These are phyloP conservation scores for Formicarius rufipectus DNA, from an alignment of 2,113 vertebrate genomes.

Conservation along the genomic window DNA sequence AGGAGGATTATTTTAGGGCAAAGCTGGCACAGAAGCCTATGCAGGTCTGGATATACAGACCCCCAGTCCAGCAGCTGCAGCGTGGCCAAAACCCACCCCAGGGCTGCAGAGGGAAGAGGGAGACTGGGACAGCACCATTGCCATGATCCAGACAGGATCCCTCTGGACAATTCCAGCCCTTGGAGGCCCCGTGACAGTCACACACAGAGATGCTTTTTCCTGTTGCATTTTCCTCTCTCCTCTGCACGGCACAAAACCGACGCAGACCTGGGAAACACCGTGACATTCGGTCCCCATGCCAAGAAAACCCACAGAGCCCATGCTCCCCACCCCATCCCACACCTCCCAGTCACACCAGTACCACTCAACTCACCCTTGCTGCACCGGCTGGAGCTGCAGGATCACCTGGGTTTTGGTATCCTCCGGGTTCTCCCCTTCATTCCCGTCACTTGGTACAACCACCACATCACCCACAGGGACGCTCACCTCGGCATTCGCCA, in stretches of 20 bases:
- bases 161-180: background rate
- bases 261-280: background rate
- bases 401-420: conserved; percentile 89
- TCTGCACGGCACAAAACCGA: accelerated
- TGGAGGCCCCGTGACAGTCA: accelerated
- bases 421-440: conserved; percentile 83
- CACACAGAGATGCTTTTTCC: background rate
- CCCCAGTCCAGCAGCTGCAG: background rate
- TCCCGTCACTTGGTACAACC: conserved; percentile 83
- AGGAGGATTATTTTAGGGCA: background rate
- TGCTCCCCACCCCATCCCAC: background rate
- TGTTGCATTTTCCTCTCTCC: background rate
- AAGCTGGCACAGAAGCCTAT: background rate
- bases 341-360: background rate
- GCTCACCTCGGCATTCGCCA: conserved; percentile 90
- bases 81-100: background rate
- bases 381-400: conserved; percentile 88
- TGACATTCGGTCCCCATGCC: accelerated
- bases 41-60: background rate
- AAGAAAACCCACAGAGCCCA: background rate
- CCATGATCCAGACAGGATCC: background rate
- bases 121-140: background rate
- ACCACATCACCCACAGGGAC: conserved; percentile 89
- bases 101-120: background rate
- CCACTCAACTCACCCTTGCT: conserved; percentile 81